Percentiles rank a stretch among this genome's conserved stretches.
These are phyloP conservation scores for Herpetotheres cachinnans DNA, from an alignment of 2,113 vertebrate genomes.

Conservation along the genomic window DNA sequence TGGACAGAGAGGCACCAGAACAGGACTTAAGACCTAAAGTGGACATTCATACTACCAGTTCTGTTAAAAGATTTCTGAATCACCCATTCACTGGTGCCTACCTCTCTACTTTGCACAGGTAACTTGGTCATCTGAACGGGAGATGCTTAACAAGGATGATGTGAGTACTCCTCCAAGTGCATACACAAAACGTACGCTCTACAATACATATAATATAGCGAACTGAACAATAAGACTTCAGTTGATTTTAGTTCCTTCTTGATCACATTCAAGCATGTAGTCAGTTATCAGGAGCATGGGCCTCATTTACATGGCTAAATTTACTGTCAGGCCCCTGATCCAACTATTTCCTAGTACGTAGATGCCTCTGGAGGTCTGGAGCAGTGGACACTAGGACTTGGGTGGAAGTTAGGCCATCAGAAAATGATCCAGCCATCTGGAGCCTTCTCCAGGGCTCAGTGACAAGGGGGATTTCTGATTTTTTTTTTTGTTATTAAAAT, in stretches of 20 bases:
- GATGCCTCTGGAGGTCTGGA: not conserved
- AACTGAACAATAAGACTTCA: not conserved
- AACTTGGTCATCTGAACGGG: not conserved
- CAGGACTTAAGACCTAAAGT: not conserved
- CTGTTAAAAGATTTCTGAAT: not conserved
- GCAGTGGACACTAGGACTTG: not conserved
- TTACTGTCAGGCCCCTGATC: not conserved
- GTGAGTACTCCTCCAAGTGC: not conserved
- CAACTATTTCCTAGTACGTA: not conserved
- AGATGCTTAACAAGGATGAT: not conserved
- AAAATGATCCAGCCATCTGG: not conserved
- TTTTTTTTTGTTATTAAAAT: not conserved
- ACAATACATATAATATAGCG: not conserved
- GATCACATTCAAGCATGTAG: not conserved
- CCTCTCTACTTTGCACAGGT: not conserved
- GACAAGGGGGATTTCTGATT: fast-evolving
- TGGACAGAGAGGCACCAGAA: not conserved
- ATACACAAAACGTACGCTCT: not conserved
- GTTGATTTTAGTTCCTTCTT: not conserved
- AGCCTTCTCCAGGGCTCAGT: not conserved
- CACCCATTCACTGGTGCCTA: not conserved
- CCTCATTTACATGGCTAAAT: not conserved
- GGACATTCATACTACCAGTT: not conserved
- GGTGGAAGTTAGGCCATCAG: not conserved
- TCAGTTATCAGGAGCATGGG: not conserved